phyloP scores from a whole-genome alignment of 92 coral and sea anemone genomes.

The Metridium senile region DNA sequence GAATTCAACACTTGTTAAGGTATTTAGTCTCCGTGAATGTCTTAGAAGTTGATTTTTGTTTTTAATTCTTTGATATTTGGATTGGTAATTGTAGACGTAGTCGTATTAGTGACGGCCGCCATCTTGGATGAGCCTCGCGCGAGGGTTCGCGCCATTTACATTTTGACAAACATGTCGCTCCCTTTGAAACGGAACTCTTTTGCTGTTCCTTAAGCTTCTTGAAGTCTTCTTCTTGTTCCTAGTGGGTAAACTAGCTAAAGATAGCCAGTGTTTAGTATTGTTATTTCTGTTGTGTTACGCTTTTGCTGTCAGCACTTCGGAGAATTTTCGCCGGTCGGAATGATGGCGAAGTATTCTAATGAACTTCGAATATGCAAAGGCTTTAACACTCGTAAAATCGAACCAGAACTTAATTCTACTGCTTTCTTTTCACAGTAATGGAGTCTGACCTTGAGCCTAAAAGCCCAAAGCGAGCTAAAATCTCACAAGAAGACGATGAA shows the following conservation, averaged over 20 bases:
- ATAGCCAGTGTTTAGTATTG: constrained; percentile 14
- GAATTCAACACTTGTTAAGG: constrained; percentile 46
- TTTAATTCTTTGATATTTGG: not conserved
- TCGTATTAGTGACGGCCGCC: constrained; percentile 43
- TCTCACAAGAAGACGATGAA: constrained; percentile 55
- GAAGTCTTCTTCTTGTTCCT: not conserved
- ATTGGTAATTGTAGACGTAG: constrained; percentile 18
- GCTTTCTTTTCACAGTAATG: constrained; percentile 50
- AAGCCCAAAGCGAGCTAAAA: constrained; percentile 73
- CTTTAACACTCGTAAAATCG: constrained; percentile 16
- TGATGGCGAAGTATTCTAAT: constrained; percentile 29
- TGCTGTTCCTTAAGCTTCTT: not conserved
- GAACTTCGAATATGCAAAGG: constrained; percentile 72
- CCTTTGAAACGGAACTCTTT: constrained; percentile 3
- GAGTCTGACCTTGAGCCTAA: constrained; percentile 71
- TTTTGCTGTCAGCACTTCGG: constrained; percentile 54
- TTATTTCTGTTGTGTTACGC: constrained; percentile 5
- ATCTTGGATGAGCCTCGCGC: constrained; percentile 47
- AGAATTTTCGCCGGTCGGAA: constrained; percentile 32
- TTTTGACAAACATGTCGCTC: constrained; percentile 11
- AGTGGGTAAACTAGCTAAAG: not conserved
- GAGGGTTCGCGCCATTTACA: constrained; percentile 45
- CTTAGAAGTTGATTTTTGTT: constrained; percentile 15
- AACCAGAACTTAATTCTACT: not conserved
- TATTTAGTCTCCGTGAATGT: constrained; percentile 38